Evolutionary conservation across 2,113 vertebrate genomes (phyloP).

Genomic region (Antigone vipio): DNA sequence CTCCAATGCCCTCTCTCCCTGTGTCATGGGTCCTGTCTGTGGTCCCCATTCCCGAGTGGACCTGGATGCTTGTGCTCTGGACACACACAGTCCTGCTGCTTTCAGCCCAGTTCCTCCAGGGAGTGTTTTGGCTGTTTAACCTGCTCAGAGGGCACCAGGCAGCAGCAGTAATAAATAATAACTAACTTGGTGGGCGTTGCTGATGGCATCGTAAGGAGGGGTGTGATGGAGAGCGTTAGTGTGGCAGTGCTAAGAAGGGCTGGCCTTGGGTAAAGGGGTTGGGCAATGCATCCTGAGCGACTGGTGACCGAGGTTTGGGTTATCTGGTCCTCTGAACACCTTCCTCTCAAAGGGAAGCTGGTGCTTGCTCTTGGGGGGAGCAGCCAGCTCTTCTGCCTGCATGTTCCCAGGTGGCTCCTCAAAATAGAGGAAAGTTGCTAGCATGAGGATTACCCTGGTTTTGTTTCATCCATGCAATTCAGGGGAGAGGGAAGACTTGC

Average conservation of each 20-base stretch:
- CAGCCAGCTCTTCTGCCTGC: background rate
- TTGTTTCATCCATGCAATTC: background rate
- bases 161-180: background rate
- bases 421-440: background rate
- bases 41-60: background rate
- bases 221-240: rapidly evolving
- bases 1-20: background rate
- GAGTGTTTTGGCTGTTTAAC: background rate
- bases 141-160: background rate
- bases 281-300: rapidly evolving
- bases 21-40: background rate
- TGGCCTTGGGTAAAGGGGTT: background rate
- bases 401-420: background rate
- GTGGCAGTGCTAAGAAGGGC: background rate
- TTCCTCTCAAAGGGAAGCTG: background rate
- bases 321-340: background rate
- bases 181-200: too few relatives aligned
- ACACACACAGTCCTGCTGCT: rapidly evolving
- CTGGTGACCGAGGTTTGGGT: background rate
- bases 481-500: rapidly evolving
- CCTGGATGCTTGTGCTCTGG: background rate
- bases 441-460: background rate
- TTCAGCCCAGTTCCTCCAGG: background rate
- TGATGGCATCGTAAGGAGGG: rapidly evolving
- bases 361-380: rapidly evolving